phyloP scores from a whole-genome alignment of 2,888 invertebrate genomes.

The Ectobius pallidus region DNA sequence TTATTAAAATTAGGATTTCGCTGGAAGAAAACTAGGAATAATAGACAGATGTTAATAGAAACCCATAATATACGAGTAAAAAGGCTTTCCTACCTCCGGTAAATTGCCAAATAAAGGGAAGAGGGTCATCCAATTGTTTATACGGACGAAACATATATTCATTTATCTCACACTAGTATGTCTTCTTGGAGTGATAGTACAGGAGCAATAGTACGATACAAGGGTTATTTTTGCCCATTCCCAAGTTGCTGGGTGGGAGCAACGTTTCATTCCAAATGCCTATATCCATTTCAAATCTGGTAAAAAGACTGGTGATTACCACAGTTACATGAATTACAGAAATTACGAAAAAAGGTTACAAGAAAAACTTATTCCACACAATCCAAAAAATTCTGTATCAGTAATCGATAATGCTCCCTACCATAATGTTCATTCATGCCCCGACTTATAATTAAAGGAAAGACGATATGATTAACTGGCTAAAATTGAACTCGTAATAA shows the following conservation, averaged over 20 bases:
- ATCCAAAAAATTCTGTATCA: not conserved
- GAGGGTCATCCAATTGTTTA: not conserved
- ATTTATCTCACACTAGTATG: no score
- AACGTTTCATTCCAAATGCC: not conserved
- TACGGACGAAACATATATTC: no score
- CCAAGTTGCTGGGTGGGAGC: not conserved
- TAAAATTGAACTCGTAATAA: not conserved
- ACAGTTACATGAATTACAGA: not conserved
- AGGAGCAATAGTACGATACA: no score
- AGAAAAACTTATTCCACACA: not conserved
- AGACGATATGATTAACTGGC: not conserved
- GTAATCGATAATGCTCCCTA: no score
- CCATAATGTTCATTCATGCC: not conserved
- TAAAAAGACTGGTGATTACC: not conserved
- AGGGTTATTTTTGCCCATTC: no score
- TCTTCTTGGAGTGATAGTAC: no score
- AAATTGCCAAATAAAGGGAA: not conserved
- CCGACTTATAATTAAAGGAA: not conserved
- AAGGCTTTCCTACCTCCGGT: not conserved
- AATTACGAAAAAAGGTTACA: not conserved
- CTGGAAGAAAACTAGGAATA: not conserved
- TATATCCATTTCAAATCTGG: not conserved
- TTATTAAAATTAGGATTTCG: not conserved
- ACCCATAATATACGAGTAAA: not conserved
- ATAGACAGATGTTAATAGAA: not conserved